phyloP scores from a whole-genome alignment of 2,797 vertebrate species.

The Labeo calbasu region DNA sequence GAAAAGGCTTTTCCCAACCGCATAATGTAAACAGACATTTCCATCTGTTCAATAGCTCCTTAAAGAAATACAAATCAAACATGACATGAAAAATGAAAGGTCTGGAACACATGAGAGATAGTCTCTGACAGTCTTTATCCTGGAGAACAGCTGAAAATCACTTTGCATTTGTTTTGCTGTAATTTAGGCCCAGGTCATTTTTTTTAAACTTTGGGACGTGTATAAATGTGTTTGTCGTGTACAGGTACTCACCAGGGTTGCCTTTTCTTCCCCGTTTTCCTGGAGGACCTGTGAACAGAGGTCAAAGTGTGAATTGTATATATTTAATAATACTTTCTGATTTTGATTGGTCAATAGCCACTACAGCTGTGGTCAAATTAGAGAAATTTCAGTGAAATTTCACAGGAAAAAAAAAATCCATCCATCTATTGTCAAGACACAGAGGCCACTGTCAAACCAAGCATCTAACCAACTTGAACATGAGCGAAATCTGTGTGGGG shows the following conservation, averaged over 20 bases:
- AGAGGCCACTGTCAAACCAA: too few relatives aligned
- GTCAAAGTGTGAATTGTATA: conserved; percentile 1
- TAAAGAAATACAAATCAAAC: conserved; percentile 48
- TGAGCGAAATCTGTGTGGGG: background rate
- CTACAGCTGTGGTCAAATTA: background rate
- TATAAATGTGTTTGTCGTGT: conserved; percentile 18
- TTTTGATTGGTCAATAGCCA: background rate
- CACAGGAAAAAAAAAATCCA: too few relatives aligned
- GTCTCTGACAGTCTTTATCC: conserved; percentile 1
- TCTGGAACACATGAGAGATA: conserved; percentile 33
- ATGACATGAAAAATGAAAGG: conserved; percentile 39
- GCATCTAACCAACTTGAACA: background rate
- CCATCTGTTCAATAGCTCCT: conserved; percentile 39
- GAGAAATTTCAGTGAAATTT: background rate
- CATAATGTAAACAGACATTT: conserved; percentile 31
- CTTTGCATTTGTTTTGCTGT: conserved; percentile 24
- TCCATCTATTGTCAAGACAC: too few relatives aligned
- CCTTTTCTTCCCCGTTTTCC: conserved; percentile 62
- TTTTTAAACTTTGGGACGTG: conserved; percentile 30
- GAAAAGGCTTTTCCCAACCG: conserved; percentile 6
- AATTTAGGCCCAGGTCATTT: conserved; percentile 26
- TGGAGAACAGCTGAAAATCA: conserved; percentile 28
- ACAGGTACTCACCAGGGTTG: conserved; percentile 59
- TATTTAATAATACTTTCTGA: background rate
- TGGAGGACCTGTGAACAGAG: conserved; percentile 56